A percentile compares a stretch with the other conserved stretches of the same genome.
These are phyloP conservation scores for Palythoa grandiflora DNA, from an alignment of 92 coral and sea anemone species.

Conservation along the genomic window DNA sequence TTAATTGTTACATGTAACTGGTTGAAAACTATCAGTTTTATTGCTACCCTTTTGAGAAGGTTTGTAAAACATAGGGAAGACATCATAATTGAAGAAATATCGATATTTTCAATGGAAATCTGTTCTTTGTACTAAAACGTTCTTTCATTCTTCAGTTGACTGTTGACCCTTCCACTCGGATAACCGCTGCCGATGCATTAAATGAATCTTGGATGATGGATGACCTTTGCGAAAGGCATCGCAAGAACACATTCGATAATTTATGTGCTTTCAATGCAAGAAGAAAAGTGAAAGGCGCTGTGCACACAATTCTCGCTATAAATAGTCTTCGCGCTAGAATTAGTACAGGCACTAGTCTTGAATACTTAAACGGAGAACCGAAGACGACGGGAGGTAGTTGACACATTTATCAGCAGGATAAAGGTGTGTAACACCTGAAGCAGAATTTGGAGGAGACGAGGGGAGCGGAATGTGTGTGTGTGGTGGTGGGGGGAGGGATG, in stretches of 20 bases:
- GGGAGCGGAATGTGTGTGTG: no score
- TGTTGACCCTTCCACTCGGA: constrained; percentile 70
- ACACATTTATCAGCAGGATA: no score
- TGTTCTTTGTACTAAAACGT: no score
- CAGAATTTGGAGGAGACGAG: no score
- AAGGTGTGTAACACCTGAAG: no score
- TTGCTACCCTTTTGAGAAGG: no score
- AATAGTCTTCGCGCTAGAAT: constrained; percentile 60
- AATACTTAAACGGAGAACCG: not conserved
- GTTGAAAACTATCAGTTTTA: no score
- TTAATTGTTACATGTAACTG: no score
- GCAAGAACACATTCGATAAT: constrained; percentile 76
- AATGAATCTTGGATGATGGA: constrained; percentile 71
- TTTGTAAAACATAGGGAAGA: no score
- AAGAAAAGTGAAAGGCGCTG: constrained; percentile 76
- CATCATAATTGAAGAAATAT: no score
- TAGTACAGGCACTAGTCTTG: not conserved
- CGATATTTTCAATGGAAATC: no score
- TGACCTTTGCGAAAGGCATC: constrained; percentile 69
- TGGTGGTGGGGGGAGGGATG: no score
- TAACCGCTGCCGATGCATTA: constrained; percentile 73
- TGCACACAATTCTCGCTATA: constrained; percentile 77
- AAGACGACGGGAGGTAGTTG: constrained; percentile 1
- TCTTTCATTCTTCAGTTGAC: constrained; percentile 53
- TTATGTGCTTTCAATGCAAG: constrained; percentile 78